Evolutionary conservation across 2,797 vertebrate species (phyloP).

Genomic region (Cyprinodon diabolis): DNA sequence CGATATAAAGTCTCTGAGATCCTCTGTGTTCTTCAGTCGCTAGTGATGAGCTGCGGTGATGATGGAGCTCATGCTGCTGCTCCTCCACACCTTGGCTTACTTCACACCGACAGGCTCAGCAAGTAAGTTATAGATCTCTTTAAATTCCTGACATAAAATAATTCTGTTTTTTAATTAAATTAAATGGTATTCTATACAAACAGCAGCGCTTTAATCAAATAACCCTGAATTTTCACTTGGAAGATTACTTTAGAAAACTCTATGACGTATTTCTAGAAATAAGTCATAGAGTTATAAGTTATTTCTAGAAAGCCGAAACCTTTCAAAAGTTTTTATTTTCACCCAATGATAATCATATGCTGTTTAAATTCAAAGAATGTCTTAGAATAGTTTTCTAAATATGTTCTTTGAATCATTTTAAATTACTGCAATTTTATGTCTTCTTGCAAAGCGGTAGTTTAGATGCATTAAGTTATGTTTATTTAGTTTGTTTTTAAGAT

Average conservation of each 20-base stretch:
- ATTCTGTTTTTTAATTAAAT: too few relatives aligned
- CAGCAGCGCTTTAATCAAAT: too few relatives aligned
- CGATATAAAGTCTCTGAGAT: constrained; percentile 44
- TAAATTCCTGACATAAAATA: not conserved
- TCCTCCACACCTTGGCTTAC: constrained; percentile 23
- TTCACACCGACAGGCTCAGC: not conserved
- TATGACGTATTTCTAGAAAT: too few relatives aligned
- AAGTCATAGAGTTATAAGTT: not conserved
- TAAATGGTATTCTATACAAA: too few relatives aligned
- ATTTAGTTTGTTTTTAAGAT: not conserved
- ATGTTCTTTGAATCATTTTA: not conserved
- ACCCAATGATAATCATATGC: not conserved
- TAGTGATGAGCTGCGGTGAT: constrained; percentile 17
- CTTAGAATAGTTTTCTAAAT: not conserved
- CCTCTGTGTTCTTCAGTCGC: constrained; percentile 20
- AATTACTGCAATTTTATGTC: not conserved
- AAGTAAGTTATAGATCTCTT: constrained; percentile 29
- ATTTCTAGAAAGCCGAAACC: not conserved
- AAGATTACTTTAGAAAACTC: too few relatives aligned
- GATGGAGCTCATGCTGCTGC: constrained; percentile 53
- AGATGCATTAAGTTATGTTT: not conserved
- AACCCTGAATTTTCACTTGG: too few relatives aligned
- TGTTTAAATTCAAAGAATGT: not conserved
- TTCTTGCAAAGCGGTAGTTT: not conserved
- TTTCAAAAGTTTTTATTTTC: too few relatives aligned